Conservation (phyloP, 1,140 invertebrate species). For the Apis cerana region DNA sequence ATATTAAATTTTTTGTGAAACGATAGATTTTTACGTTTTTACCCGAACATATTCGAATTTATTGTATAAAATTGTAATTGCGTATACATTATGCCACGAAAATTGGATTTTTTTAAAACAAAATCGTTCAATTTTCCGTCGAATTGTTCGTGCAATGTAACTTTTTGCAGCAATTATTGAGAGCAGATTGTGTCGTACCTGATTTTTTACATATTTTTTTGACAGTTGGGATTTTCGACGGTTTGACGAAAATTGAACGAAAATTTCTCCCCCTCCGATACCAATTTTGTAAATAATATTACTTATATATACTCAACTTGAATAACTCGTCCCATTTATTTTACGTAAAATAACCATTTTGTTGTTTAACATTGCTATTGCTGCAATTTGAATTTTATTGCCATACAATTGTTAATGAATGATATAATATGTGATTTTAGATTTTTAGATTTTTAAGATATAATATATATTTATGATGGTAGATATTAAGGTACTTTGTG, state of each 20-base stretch:
- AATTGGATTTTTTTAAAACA: not conserved
- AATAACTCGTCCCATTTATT: not conserved
- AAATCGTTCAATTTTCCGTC: not conserved
- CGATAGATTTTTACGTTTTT: not conserved
- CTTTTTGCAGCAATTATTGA: not conserved
- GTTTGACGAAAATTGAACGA: not conserved
- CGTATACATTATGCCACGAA: not conserved
- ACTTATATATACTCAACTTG: not conserved
- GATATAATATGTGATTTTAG: not conserved
- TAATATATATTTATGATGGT: not conserved
- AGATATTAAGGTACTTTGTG: not conserved
- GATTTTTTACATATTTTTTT: conserved; percentile 3
- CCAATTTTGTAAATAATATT: conserved; percentile 37
- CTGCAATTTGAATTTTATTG: conserved; percentile 26
- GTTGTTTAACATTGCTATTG: not conserved
- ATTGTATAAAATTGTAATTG: not conserved
- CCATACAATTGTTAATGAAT: conserved; percentile 16
- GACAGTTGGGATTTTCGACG: not conserved
- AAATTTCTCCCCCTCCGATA: no score
- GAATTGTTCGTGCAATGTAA: not conserved
- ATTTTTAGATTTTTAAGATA: not conserved
- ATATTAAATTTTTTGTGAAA: no score
- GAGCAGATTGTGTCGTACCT: conserved; percentile 32
- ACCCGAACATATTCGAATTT: not conserved
- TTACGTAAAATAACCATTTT: not conserved